phyloP scores from a whole-genome alignment of 2,888 invertebrate genomes.

The Steinernema carpocapsae region DNA sequence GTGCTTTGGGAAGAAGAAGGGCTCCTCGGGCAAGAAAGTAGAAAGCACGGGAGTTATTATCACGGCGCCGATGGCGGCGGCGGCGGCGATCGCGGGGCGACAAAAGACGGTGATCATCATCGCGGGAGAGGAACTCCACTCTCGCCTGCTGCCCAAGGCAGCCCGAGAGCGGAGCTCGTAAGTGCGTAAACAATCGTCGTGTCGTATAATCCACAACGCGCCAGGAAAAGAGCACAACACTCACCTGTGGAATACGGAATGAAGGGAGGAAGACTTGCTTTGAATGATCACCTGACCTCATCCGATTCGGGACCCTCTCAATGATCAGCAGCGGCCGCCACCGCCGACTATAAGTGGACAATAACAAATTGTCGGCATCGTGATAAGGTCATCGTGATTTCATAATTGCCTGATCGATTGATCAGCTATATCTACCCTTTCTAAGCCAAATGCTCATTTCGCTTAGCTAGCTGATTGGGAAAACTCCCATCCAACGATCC shows the following conservation, averaged over 20 bases:
- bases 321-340: no score
- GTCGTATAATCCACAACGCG: constrained; percentile 25
- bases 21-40: not conserved
- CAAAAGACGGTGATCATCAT: not conserved
- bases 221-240: no score
- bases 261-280: not conserved
- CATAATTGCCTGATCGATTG: not conserved
- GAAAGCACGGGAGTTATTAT: constrained; percentile 13
- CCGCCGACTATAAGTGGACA: no score
- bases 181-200: constrained; percentile 20
- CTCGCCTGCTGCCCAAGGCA: no score
- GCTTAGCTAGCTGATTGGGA: no score
- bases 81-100: not conserved
- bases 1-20: not conserved
- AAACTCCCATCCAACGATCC: no score
- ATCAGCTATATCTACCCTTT: no score
- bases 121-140: no score
- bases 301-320: no score
- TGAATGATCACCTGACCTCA: constrained; percentile 19
- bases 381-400: not conserved
- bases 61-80: not conserved
- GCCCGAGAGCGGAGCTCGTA: not conserved
- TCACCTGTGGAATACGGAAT: constrained; percentile 18
- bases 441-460: no score
- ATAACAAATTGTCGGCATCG: no score